These are phyloP conservation scores for Lithobates pipiens DNA, from an alignment of 2,797 vertebrate genomes.

Conservation along the genomic window DNA sequence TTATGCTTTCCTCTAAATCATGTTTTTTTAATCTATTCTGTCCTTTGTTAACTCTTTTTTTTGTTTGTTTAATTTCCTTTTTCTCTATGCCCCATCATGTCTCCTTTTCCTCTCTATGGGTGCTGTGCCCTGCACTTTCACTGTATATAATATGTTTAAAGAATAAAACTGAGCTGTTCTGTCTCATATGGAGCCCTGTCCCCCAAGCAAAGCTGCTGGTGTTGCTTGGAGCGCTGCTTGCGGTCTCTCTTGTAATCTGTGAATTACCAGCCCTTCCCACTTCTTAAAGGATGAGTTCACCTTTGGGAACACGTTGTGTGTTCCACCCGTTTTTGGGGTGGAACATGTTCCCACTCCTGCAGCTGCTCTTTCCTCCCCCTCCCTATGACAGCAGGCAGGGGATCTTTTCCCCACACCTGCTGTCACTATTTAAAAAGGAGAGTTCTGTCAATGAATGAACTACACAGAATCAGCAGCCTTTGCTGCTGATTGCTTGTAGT, in stretches of 20 bases:
- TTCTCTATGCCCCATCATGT: not conserved
- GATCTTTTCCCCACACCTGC: no score
- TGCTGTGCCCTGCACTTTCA: constrained; percentile 60
- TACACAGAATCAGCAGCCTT: no score
- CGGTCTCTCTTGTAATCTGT: constrained; percentile 41
- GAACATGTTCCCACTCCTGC: no score
- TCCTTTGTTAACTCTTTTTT: not conserved
- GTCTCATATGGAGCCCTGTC: constrained; percentile 49
- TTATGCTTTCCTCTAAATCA: constrained; percentile 13
- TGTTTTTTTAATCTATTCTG: not conserved
- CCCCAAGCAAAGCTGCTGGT: constrained; percentile 52
- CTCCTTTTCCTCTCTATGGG: constrained; percentile 21
- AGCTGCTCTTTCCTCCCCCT: no score
- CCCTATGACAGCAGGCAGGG: no score
- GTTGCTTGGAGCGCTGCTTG: constrained; percentile 43
- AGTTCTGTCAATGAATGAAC: no score
- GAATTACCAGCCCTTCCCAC: not conserved
- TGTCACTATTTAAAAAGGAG: no score
- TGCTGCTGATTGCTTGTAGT: no score
- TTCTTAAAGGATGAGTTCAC: not conserved
- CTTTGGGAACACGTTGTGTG: no score
- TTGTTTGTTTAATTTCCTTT: constrained; percentile 28
- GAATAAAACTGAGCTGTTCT: constrained; percentile 58
- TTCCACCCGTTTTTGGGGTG: no score
- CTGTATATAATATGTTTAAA: constrained; percentile 61